phyloP scores from a whole-genome alignment of 2,797 vertebrate species.

The Microctenopoma steveboyesi region DNA sequence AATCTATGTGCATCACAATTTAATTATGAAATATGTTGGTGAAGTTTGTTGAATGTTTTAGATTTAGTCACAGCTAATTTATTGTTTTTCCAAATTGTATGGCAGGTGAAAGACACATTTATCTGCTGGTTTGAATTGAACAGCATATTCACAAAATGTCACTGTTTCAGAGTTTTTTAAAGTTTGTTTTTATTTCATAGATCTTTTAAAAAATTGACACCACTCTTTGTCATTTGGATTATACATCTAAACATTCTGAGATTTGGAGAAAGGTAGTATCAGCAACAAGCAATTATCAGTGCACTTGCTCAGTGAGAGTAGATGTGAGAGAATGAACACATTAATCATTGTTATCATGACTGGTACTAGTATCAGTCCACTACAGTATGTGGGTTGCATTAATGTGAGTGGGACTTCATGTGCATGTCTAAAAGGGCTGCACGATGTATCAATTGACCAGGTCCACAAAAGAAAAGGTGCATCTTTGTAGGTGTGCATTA shows the following conservation, averaged over 20 bases:
- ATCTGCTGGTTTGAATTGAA: too few species aligned
- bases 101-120: too few species aligned
- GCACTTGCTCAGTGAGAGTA: conserved; percentile 60
- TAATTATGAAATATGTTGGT: too few species aligned
- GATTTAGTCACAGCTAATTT: too few species aligned
- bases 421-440: conserved; percentile 46
- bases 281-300: conserved; percentile 74
- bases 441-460: conserved; percentile 46
- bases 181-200: background rate
- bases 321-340: conserved; percentile 76
- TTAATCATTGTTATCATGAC: conserved; percentile 78
- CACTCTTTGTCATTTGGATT: conserved; percentile 44
- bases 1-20: too few species aligned
- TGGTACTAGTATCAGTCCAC: conserved; percentile 65
- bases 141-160: too few species aligned
- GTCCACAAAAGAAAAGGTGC: conserved; percentile 18
- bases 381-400: conserved; percentile 72
- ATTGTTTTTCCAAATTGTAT: too few species aligned
- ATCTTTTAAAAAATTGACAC: conserved; percentile 8
- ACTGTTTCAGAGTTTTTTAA: conserved; percentile 8
- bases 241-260: conserved; percentile 44
- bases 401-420: conserved; percentile 51
- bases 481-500: conserved; percentile 49
- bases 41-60: too few species aligned
- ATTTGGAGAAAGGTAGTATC: conserved; percentile 54